phyloP scores from a whole-genome alignment of 2,888 invertebrate species.

The Clepsis dumicolana region DNA sequence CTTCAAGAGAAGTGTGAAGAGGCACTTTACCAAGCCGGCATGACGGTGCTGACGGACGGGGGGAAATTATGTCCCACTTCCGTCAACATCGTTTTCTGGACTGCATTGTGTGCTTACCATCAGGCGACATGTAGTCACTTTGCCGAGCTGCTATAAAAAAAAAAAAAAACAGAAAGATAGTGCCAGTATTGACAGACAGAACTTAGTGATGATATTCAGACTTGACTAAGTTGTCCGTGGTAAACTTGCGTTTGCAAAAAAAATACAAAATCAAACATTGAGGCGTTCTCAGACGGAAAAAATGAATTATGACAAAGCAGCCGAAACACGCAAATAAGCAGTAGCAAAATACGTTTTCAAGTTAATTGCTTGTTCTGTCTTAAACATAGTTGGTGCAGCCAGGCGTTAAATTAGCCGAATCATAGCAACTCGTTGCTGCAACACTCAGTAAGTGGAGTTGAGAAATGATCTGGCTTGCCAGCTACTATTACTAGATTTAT shows the following conservation, averaged over 20 bases:
- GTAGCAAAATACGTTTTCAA: slow-evolving; percentile 57
- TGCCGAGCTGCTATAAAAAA: too few species aligned
- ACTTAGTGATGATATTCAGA: too few species aligned
- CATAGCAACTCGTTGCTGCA: slow-evolving; percentile 70
- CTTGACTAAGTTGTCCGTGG: background rate
- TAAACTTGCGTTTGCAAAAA: background rate
- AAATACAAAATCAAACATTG: background rate
- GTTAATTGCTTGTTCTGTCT: slow-evolving; percentile 71
- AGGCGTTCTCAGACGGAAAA: slow-evolving; percentile 1
- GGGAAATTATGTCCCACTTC: too few species aligned
- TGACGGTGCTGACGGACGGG: too few species aligned
- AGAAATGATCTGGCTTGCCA: slow-evolving; percentile 46
- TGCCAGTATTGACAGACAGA: too few species aligned
- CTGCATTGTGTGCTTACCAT: too few species aligned
- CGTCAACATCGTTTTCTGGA: too few species aligned
- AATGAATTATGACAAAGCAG: slow-evolving; percentile 11
- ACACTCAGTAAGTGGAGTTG: slow-evolving; percentile 56
- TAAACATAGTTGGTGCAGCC: slow-evolving; percentile 67
- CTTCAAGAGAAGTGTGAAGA: too few species aligned
- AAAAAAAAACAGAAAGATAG: too few species aligned
- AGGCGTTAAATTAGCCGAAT: slow-evolving; percentile 73
- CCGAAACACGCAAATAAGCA: slow-evolving; percentile 63
- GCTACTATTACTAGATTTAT: slow-evolving; percentile 20
- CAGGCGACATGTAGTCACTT: too few species aligned
- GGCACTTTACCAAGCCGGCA: too few species aligned